Base-by-base conservation (phyloP, 2,113 vertebrate species). In the Ceuthmochares aereus region DNA sequence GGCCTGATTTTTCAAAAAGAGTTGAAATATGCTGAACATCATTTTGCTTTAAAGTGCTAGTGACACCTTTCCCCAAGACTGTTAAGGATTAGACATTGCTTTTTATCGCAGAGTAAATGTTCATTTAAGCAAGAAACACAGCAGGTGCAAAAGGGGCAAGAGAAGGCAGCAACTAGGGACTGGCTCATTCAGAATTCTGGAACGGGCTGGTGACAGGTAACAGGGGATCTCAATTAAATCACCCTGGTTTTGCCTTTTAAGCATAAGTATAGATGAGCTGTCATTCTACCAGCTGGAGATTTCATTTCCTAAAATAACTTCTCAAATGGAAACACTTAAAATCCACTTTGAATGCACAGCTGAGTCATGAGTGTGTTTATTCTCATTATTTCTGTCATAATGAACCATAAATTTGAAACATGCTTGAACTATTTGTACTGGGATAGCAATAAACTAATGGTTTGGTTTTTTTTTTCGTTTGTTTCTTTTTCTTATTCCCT, bases 321-420 rank as follows among this genome's bases (percentile, higher is more conserved):
- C 60, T 93, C 86, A 74, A 69, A 89, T 59, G 63, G 72, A 84
- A 69, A 90, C 42, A 87, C 81, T 76, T 90, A 91, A 87, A 74
- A 70, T 26, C 40, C 21, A 58, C 25, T 40, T 89, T 47, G 74
- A 87, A 92, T 60, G 56, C 81, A 66, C 45, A 37, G 36, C 49
- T 84, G 43, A 83, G 62, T 83, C 43, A 43, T 51, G 54, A 68
- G 22, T 20, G 5, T 91, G 45, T 76, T 92, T 86, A 69, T 89
- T 81, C 62, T 58, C 77, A 40, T 13, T 51, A 52, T 79, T 74
- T 58, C 40, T 84, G 45, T 81, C 78, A 94, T 84, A 90, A 96
- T 36, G 66, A 64, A 88, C 22, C 58, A 63, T 63, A 55, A 36
- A 59, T 62, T 36, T 83, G 52, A 66, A 92, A 85, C 60, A 89